phyloP scores from a whole-genome alignment of 2,113 vertebrate species.

The Lepidothrix coronata region DNA sequence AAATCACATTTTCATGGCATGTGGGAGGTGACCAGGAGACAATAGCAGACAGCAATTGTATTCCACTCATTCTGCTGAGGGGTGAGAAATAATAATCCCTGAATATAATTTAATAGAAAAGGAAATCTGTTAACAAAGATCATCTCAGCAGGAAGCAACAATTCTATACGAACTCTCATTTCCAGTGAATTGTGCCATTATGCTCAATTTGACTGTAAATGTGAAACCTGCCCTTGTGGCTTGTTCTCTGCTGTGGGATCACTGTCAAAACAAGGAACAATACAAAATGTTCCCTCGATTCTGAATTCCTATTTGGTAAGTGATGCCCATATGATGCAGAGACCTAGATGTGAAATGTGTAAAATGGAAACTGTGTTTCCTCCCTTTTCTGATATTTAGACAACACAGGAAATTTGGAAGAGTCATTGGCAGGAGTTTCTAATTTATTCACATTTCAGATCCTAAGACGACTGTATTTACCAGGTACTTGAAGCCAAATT shows the following conservation, averaged over 20 bases:
- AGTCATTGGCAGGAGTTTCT: not conserved
- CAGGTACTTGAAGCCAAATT: not conserved
- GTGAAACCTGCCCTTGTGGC: not conserved
- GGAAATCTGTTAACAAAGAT: conserved; percentile 18
- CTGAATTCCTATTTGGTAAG: not conserved
- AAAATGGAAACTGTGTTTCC: not conserved
- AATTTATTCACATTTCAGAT: not conserved
- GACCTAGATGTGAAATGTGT: not conserved
- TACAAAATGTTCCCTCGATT: not conserved
- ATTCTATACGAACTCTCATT: conserved; percentile 8
- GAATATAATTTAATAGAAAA: not conserved
- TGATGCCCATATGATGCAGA: not conserved
- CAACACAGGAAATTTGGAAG: not conserved
- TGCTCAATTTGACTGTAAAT: not conserved
- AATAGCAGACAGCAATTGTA: not conserved
- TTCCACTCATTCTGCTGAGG: not conserved
- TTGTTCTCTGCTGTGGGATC: not conserved
- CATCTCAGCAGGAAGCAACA: conserved; percentile 32
- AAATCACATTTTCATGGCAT: not conserved
- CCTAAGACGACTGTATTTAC: not conserved
- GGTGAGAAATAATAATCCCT: not conserved
- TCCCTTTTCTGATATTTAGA: not conserved
- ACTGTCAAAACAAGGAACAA: conserved; percentile 26
- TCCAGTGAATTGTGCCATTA: conserved; percentile 32
- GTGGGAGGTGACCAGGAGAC: not conserved